Percentiles rank a stretch among this genome's conserved stretches.
Evolutionary conservation across 1,140 invertebrate genomes (phyloP).

Genomic region (Meteorus sp.): DNA sequence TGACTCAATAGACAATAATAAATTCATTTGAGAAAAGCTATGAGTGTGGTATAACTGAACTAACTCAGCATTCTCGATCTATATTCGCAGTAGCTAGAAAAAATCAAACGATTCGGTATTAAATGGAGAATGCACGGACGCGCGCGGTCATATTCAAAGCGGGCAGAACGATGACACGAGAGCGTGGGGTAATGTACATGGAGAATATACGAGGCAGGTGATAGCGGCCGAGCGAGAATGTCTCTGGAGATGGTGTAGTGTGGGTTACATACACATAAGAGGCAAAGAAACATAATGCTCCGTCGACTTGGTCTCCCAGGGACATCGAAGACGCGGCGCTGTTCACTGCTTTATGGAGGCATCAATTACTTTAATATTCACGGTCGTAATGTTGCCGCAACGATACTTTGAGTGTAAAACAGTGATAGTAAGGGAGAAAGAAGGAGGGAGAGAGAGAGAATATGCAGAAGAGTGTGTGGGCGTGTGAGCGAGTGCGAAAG

Average conservation of each 20-base stretch:
- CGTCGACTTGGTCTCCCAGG: slow-evolving; percentile 30
- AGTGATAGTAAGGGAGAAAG: slow-evolving; percentile 8
- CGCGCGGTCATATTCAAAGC: neutral
- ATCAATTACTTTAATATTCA: slow-evolving; percentile 54
- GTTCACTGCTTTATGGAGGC: slow-evolving; percentile 46
- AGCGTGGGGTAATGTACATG: slow-evolving; percentile 1
- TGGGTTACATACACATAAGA: neutral
- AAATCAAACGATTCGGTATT: too few species aligned
- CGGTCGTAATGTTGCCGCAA: slow-evolving; percentile 40
- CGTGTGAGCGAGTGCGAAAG: neutral
- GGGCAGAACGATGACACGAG: slow-evolving; percentile 11
- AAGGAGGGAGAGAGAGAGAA: neutral
- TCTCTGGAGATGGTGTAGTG: neutral
- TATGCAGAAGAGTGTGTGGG: slow-evolving; percentile 10
- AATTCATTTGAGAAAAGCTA: neutral
- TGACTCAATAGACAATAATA: too few species aligned
- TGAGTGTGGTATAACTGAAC: neutral
- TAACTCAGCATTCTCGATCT: neutral
- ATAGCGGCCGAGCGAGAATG: slow-evolving; percentile 4
- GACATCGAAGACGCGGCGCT: slow-evolving; percentile 37
- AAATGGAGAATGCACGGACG: neutral
- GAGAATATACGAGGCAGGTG: slow-evolving; percentile 12
- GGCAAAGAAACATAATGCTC: neutral
- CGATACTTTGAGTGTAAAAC: slow-evolving; percentile 9
- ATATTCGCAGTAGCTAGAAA: neutral